Base-by-base conservation (phyloP, 2,113 vertebrate genomes). In the Rhizomys pruinosus region DNA sequence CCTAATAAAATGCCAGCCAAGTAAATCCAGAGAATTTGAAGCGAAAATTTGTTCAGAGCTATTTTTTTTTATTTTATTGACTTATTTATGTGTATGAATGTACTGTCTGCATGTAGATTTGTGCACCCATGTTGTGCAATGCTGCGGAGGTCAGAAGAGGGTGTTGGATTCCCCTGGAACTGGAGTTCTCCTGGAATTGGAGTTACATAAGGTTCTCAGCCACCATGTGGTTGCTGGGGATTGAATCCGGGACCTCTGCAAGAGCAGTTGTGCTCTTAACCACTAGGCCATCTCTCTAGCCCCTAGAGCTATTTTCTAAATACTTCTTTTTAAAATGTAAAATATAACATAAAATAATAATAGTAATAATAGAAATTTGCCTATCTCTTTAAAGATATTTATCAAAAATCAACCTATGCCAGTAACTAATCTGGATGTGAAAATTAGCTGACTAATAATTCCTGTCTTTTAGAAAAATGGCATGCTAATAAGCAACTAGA, bases 311-410 rank as follows among this genome's bases (percentile, higher is more conserved):
- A 78, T 76, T 89, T 76, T 42, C 19, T 86, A 91, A 79, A 44
- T 0, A 59, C 37, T 89, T 80, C 55, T 86, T 73, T 29, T 91
- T 39, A 84, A 81, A 86, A 84, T n/a, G 32, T 39, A 57, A 19
- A 92, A 76, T 61, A 29, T 32, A 44, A 78, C 10, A 64, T 25
- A 77, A 68, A 42, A 29, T 11, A 44, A 82, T 44, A 63, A 64
- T 19, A 59, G 71, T 29, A 78, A 37, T 71, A 22, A n/a, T n/a
- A n/a, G n/a, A n/a, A n/a, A 78, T 78, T 90, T 85, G 61, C 12
- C 69, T 66, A 27, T 76, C 16, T 63, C 47, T 95, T 95, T 84
- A 17, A 87, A 13, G 64, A 93, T 12, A 79, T 39, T 89, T 44
- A 52, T 19, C 68, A 11, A 84, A 68, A 44, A 81, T 77, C n/a